A percentile compares a stretch with the other conserved stretches of the same genome.
These are phyloP conservation scores for Autographa pulchrina DNA, from an alignment of 2,888 invertebrate species.

Conservation along the genomic window DNA sequence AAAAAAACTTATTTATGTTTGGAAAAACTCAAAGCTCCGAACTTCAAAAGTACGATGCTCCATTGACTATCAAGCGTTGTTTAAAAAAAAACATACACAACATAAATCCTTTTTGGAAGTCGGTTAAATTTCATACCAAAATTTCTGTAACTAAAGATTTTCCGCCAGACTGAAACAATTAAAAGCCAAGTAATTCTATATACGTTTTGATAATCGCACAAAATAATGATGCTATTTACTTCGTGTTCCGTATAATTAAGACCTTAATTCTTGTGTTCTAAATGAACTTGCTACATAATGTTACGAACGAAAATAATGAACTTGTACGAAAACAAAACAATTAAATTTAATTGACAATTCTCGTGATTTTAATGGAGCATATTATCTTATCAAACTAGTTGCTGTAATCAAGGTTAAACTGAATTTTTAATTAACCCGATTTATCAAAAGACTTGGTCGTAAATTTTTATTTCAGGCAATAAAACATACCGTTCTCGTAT, in stretches of 20 bases:
- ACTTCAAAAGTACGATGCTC: no score
- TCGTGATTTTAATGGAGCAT: background rate
- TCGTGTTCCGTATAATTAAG: conserved; percentile 53
- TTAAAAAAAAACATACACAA: no score
- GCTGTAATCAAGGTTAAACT: background rate
- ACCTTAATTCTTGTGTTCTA: conserved; percentile 33
- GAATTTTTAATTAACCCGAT: no score
- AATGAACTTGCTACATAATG: conserved; percentile 35
- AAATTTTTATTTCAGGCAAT: no score
- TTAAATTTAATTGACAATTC: background rate
- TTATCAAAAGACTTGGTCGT: no score
- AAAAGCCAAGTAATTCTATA: conserved; percentile 26
- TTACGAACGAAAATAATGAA: conserved; percentile 8
- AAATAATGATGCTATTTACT: conserved; percentile 51
- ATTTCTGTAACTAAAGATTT: background rate
- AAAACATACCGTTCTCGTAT: no score
- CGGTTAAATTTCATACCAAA: no score
- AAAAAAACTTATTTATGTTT: no score
- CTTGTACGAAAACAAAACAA: background rate
- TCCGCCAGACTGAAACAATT: conserved; percentile 14
- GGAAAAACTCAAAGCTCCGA: no score
- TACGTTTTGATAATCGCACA: conserved; percentile 51
- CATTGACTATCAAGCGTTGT: no score
- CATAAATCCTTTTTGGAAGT: no score
- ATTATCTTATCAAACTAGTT: background rate